Evolutionary conservation across 2,888 invertebrate genomes (phyloP).

Genomic region (Amphiduros pacificus): DNA sequence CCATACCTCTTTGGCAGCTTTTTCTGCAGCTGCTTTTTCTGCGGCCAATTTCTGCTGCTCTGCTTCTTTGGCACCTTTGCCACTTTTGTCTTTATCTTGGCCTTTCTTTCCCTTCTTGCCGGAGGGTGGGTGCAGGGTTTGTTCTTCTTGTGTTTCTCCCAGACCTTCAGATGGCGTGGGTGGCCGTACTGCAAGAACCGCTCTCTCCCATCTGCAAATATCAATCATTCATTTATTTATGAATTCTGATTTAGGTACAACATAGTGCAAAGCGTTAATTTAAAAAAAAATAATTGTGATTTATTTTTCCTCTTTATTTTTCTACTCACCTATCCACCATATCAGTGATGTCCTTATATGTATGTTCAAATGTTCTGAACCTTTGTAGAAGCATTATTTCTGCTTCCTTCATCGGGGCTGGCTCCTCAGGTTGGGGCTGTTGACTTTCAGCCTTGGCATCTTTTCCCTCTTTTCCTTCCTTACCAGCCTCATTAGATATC

Average conservation of each 20-base stretch:
- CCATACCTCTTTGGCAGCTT: not conserved
- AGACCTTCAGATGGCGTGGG: slow-evolving; percentile 43
- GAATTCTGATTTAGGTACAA: too few species aligned
- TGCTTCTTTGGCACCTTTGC: slow-evolving; percentile 43
- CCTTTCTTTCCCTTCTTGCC: slow-evolving; percentile 47
- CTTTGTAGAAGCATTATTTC: slow-evolving; percentile 52
- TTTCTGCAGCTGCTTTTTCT: slow-evolving; percentile 13
- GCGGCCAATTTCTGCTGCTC: slow-evolving; percentile 48
- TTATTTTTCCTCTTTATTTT: too few species aligned
- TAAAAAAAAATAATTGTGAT: too few species aligned
- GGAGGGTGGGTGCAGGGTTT: slow-evolving; percentile 46
- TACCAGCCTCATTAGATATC: slow-evolving; percentile 17
- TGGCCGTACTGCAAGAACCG: slow-evolving; percentile 45
- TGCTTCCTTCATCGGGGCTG: slow-evolving; percentile 41
- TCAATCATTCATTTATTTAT: too few species aligned
- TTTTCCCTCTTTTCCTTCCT: slow-evolving; percentile 35
- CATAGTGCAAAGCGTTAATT: too few species aligned
- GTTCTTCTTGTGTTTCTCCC: slow-evolving; percentile 13
- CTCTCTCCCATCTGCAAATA: slow-evolving; percentile 58
- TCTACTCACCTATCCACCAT: too few species aligned
- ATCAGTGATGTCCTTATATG: slow-evolving; percentile 52
- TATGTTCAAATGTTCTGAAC: slow-evolving; percentile 56
- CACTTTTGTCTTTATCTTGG: slow-evolving; percentile 14
- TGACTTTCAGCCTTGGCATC: slow-evolving; percentile 40
- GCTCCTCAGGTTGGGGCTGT: slow-evolving; percentile 35